Conservation (phyloP, 1,140 invertebrate genomes). For the Glossosoma conforme region DNA sequence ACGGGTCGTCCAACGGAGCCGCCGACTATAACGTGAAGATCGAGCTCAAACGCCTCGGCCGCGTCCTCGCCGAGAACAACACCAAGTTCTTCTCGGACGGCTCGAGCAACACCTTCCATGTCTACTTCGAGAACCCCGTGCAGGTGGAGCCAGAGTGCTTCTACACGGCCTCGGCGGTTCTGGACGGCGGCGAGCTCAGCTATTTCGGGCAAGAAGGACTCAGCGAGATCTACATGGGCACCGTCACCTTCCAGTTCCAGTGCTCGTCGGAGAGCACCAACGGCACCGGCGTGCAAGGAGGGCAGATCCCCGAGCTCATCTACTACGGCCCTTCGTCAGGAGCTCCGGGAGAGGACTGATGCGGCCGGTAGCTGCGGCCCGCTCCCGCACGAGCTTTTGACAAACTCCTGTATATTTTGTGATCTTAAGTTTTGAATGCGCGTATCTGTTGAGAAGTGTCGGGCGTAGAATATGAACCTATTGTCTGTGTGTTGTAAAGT, state of each 20-base stretch:
- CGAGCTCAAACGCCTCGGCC: constrained; percentile 79
- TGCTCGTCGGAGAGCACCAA: constrained; percentile 92
- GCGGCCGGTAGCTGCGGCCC: too few species aligned
- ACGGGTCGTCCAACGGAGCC: constrained; percentile 86
- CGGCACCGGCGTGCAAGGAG: constrained; percentile 89
- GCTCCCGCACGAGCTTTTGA: too few species aligned
- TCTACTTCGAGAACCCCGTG: constrained; percentile 89
- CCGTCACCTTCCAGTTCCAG: constrained; percentile 90
- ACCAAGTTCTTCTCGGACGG: constrained; percentile 92
- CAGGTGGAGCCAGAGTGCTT: constrained; percentile 87
- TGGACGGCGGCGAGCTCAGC: constrained; percentile 86
- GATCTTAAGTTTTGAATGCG: constrained; percentile 7
- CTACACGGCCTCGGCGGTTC: constrained; percentile 84
- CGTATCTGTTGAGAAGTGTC: constrained; percentile 11
- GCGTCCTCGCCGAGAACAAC: constrained; percentile 81
- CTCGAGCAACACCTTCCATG: constrained; percentile 89
- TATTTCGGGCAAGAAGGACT: constrained; percentile 95
- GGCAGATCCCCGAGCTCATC: constrained; percentile 90
- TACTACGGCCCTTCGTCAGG: constrained; percentile 75
- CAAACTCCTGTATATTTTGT: not conserved
- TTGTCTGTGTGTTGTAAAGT: too few species aligned
- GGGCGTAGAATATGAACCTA: too few species aligned
- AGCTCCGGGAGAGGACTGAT: constrained; percentile 32
- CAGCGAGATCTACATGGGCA: constrained; percentile 83
- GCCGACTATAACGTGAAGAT: constrained; percentile 89